A percentile compares a stretch with the other conserved stretches of the same genome.
phyloP scores from a whole-genome alignment of 2,113 vertebrate genomes.

The Isichthys henryi region DNA sequence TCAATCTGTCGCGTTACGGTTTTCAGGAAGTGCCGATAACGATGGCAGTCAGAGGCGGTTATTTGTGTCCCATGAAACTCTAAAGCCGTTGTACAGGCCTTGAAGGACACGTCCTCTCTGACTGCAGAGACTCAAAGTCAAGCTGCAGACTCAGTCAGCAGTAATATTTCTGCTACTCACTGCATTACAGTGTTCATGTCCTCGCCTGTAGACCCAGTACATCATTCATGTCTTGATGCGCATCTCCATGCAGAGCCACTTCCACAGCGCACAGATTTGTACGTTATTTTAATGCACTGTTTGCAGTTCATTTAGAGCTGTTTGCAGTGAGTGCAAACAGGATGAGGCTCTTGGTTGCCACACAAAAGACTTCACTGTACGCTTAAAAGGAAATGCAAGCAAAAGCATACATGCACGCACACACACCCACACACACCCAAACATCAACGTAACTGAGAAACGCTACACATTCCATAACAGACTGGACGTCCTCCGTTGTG shows the following conservation, averaged over 20 bases:
- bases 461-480: no score
- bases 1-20: not conserved
- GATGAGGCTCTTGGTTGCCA: not conserved
- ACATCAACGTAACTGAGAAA: no score
- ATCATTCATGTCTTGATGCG: not conserved
- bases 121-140: not conserved
- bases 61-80: not conserved
- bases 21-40: constrained; percentile 26
- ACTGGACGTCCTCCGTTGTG: no score
- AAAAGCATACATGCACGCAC: not conserved
- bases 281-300: not conserved
- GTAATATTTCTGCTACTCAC: not conserved
- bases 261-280: not conserved
- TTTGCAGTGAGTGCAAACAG: not conserved
- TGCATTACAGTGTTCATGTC: not conserved
- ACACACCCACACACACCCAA: not conserved
- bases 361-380: not conserved
- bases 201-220: not conserved
- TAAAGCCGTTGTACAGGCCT: not conserved
- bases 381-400: not conserved
- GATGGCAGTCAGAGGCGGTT: not conserved
- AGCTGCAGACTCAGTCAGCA: not conserved
- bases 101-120: not conserved
- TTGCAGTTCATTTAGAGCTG: not conserved
- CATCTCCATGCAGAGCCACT: not conserved